Base-by-base conservation (phyloP, 2,888 invertebrate genomes). In the Calameuta idolon region DNA sequence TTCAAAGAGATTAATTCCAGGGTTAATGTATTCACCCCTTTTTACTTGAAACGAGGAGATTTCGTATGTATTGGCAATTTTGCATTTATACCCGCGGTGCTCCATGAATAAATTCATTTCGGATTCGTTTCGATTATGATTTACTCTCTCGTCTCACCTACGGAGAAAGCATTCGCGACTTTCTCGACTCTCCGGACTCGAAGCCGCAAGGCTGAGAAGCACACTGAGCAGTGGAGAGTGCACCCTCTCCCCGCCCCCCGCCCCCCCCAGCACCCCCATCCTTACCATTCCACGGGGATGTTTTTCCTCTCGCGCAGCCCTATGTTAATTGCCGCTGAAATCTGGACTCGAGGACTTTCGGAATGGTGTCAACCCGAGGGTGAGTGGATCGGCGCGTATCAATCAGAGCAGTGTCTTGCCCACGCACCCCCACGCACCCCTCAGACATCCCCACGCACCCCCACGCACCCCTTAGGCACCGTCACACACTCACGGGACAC, bases 51-150 rank as follows among this genome's bases (percentile, higher is more conserved):
- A 89, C 90, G 87, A 89, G 89, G 90, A 91, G 90, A 91, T 91
- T 91, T 91, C 90, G 91, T 91, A 91, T 91, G 91, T 91, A 91
- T 91, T 91, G 91, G 89, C 91, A 91, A 91, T 91, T 91, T 91
- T 91, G 91, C 91, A 91, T 91, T 91, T 91, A 90, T 88, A 89
- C 89, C 84, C 88, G 84, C 80, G 80, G 76, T 79, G 75, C 85
- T 87, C 89, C 89, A 91, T 91, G 91, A 91, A 91, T 91, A 91
- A 91, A 91, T 91, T 91, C 90, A 90, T 90, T 88, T 89, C 87
- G 84, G 83, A 86, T 88, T 88, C 87, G 85, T 87, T 87, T 89
- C 88, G 86, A 88, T 87, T 85, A 86, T 86, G 78, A 55, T 55
- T 55, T 55, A 55, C 55, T 55, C 55, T 55, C 55, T 55, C 23